A percentile compares a stretch with the other conserved stretches of the same genome.
phyloP scores from a whole-genome alignment of 2,797 vertebrate species.

The Epinephelus awoara region DNA sequence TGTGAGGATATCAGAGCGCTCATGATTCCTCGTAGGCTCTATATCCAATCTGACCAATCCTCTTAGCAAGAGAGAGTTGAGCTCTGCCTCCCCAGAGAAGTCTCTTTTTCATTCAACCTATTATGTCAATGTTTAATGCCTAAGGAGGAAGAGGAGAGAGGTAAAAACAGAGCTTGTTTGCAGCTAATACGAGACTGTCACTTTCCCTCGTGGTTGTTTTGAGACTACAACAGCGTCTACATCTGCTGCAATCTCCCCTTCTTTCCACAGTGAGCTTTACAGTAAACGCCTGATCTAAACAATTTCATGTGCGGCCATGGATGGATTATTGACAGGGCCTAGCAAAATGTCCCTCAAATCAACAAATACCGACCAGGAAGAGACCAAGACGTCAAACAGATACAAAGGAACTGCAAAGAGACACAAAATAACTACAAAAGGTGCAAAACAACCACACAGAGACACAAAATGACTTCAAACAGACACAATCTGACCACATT shows the following conservation, averaged over 20 bases:
- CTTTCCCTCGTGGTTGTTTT: constrained; percentile 26
- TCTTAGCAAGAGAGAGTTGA: constrained; percentile 69
- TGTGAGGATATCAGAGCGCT: constrained; percentile 47
- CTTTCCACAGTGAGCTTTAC: not conserved
- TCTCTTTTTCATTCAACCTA: constrained; percentile 51
- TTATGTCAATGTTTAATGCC: constrained; percentile 71
- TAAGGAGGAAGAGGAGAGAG: constrained; percentile 44
- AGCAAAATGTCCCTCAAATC: too few species aligned
- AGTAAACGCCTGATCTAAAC: constrained; percentile 27
- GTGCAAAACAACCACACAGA: too few species aligned
- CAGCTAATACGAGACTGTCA: constrained; percentile 25
- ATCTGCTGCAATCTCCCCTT: constrained; percentile 5
- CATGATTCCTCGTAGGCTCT: constrained; percentile 41
- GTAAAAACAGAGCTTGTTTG: constrained; percentile 51
- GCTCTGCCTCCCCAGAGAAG: constrained; percentile 61
- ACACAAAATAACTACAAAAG: too few species aligned
- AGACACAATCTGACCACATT: too few species aligned
- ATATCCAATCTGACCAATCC: constrained; percentile 76
- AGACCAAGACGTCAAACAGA: too few species aligned
- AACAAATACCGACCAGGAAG: too few species aligned
- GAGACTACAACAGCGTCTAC: not conserved
- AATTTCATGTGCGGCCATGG: not conserved
- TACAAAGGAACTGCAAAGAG: too few species aligned
- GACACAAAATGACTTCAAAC: too few species aligned
- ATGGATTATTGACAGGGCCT: too few species aligned